These are phyloP conservation scores for Drosophila subsilvestris DNA, from an alignment of 2,888 invertebrate species.

Conservation along the genomic window DNA sequence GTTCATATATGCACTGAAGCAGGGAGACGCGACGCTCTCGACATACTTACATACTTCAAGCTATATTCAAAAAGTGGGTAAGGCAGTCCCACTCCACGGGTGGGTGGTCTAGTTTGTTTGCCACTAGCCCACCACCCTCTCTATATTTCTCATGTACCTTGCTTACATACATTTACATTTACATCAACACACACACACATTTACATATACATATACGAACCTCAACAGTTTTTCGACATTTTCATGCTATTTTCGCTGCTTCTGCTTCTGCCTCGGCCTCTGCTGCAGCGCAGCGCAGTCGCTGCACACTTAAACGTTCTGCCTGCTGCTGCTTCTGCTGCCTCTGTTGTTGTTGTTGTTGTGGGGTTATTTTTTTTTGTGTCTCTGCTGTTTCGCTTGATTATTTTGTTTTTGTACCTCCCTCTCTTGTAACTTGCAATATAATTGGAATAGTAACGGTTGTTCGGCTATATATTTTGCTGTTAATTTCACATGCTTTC, in stretches of 20 bases:
- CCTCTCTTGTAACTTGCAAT: conserved; percentile 46
- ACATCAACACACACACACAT: conserved; percentile 27
- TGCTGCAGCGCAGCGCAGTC: conserved; percentile 37
- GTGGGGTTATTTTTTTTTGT: conserved; percentile 48
- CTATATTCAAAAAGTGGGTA: conserved; percentile 5
- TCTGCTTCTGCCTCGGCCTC: conserved; percentile 33
- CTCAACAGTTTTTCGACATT: conserved; percentile 79
- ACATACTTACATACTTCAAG: conserved; percentile 57
- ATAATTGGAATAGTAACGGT: conserved; percentile 49
- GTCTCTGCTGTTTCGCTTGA: conserved; percentile 63
- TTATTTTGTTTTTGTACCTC: conserved; percentile 58
- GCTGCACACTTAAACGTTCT: conserved; percentile 55
- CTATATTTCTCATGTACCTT: not conserved
- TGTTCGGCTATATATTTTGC: conserved; percentile 57
- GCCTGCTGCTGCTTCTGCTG: conserved; percentile 28
- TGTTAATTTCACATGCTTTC: conserved; percentile 47
- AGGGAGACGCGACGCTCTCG: conserved; percentile 59
- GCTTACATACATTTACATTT: not conserved
- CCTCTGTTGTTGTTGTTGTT: conserved; percentile 39
- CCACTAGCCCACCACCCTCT: not conserved
- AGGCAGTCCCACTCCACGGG: not conserved
- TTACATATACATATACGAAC: conserved; percentile 55
- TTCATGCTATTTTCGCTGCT: conserved; percentile 69
- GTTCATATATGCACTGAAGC: conserved; percentile 72
- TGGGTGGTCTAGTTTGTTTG: not conserved